phyloP scores from a whole-genome alignment of 2,797 vertebrate species.

The Notolepis coatsorum region DNA sequence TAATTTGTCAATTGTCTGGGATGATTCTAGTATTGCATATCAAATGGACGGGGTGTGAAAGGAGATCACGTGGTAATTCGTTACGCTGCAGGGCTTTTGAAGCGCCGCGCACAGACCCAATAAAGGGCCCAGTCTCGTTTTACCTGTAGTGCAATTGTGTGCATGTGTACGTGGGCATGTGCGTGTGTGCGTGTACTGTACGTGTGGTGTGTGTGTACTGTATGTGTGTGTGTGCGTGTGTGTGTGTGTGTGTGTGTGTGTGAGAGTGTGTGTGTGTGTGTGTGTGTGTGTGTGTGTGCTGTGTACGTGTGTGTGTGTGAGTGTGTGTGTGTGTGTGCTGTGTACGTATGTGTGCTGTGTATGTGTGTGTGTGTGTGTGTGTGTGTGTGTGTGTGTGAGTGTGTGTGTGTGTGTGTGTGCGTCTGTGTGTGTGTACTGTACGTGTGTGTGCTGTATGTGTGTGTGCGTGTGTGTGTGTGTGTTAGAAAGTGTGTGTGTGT shows the following conservation, averaged over 20 bases:
- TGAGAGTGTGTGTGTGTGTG: no score
- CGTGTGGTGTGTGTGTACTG: conserved; percentile 10
- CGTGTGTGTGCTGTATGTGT: no score
- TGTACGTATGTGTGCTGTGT: conserved; percentile 4
- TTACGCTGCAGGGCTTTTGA: background rate
- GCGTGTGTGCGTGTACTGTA: background rate
- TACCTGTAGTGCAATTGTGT: conserved; percentile 45
- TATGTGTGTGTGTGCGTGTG: conserved; percentile 3
- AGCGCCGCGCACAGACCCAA: conserved; percentile 1
- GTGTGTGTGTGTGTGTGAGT: background rate
- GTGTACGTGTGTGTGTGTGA: no score
- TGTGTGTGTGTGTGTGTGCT: no score
- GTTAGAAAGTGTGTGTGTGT: conserved; percentile 29
- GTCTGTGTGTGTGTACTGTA: no score
- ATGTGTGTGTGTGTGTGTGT: background rate
- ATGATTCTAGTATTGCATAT: background rate
- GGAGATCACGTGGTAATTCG: conserved; percentile 35
- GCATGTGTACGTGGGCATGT: conserved; percentile 2
- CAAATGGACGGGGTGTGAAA: conserved; percentile 31
- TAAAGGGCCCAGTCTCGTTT: conserved; percentile 41
- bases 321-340: conserved; percentile 18
- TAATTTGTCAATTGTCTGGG: no score
- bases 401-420: no score
- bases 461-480: no score
- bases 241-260: background rate